Evolutionary conservation across 2,113 vertebrate genomes (phyloP), one percentile per base, ranked within the genome.

Genomic region (Ptilorrhoa leucosticta): DNA sequence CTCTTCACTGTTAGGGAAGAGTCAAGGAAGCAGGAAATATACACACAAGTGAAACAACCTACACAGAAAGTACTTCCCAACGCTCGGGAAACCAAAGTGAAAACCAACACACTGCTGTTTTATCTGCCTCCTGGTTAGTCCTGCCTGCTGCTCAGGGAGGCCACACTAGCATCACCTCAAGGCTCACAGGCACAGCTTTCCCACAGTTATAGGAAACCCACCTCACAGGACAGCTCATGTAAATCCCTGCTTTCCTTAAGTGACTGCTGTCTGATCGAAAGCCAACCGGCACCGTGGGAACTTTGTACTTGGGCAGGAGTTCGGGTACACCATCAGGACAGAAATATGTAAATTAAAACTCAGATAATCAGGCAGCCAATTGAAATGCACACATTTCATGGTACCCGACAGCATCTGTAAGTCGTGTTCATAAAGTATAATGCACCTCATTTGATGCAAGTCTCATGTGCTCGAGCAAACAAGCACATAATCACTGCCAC

Each of bases 361-460:
- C 7, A 0, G 50, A 54, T 31, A 31, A 75, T 31, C 44, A 51
- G 39, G 60, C 40, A 73, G 44, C 7, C 51, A 27, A 13, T 0
- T 14, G 11, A 47, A 73, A 87, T 0, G 15, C 44, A 51, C 1
- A 0, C 0, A 0, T 31, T 39, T 35, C 11, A 11, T 2, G 5
- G 26, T 13, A 39, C 19, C 35, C 1, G 21, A 75, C 1, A 33
- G 0, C 6, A 73, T 17, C 71, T 63, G 60, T 24, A 47, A 51
- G 24, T 18, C 6, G 1, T 9, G 0, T n/a, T 58, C 28, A 20
- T 23, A 1, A 65, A 71, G 15, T 17, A 17, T 5, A 88, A 79
- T 0, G 20, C 7, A 33, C 11, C 21, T 76, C 48, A 37, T 54
- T 15, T 20, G 19, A 84, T 14, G 14, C 5, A 24, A 21, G 10